Percentiles rank a stretch among this genome's conserved stretches.
These are phyloP conservation scores for Chanos chanos DNA, from an alignment of 2,797 vertebrate genomes.

Conservation along the genomic window DNA sequence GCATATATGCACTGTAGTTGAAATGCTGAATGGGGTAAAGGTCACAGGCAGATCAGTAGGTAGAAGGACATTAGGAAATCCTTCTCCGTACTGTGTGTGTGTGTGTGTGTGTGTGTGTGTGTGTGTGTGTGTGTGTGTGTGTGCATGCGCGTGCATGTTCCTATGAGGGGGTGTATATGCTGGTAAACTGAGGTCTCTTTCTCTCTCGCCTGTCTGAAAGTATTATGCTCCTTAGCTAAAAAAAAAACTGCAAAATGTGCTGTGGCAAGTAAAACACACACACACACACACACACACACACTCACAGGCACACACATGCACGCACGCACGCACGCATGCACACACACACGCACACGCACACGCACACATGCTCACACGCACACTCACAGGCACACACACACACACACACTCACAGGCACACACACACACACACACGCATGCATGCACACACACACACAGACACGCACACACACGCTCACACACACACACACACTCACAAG, in stretches of 20 bases:
- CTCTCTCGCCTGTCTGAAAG: background rate
- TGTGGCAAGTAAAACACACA: background rate
- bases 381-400: conserved; percentile 19
- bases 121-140: background rate
- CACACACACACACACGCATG: background rate
- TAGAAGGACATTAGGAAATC: background rate
- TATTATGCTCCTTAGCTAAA: too few species aligned
- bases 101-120: background rate
- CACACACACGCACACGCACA: background rate
- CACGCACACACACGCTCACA: too few species aligned
- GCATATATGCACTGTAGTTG: too few species aligned
- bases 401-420: background rate
- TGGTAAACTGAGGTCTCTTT: too few species aligned
- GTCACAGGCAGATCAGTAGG: too few species aligned
- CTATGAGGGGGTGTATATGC: background rate
- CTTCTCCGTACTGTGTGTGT: background rate
- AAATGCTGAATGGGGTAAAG: too few species aligned
- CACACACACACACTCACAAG: too few species aligned
- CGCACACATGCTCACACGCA: conserved; percentile 15
- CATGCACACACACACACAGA: background rate
- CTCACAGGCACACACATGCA: background rate
- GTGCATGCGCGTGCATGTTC: background rate
- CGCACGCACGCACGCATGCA: background rate
- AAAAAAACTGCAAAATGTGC: too few species aligned
- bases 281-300: conserved; percentile 7